Evolutionary conservation across 2,888 invertebrate genomes (phyloP).

Genomic region (Ornithoptera priamus): DNA sequence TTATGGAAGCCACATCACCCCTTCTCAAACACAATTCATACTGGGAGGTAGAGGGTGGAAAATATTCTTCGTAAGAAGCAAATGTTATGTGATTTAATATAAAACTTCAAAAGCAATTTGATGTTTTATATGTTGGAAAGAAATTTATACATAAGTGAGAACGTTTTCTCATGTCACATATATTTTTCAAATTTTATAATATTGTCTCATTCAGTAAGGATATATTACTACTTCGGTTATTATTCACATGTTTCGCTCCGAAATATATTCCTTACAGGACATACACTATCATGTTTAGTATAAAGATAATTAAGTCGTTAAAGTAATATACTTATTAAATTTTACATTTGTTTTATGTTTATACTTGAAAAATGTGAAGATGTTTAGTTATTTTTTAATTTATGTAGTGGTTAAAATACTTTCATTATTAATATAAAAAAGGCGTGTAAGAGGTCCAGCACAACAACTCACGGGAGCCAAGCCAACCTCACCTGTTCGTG

Average conservation of each 20-base stretch:
- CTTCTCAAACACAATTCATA: neutral
- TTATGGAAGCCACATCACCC: conserved; percentile 1
- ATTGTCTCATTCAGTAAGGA: neutral
- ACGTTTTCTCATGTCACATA: neutral
- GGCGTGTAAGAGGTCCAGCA: too few species aligned
- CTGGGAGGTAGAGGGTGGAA: neutral
- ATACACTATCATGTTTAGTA: too few species aligned
- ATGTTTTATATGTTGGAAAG: neutral
- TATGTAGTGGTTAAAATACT: too few species aligned
- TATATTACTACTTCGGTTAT: neutral
- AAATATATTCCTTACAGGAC: too few species aligned
- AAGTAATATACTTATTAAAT: too few species aligned
- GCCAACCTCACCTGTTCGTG: too few species aligned
- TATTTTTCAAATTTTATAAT: neutral
- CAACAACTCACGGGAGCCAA: too few species aligned
- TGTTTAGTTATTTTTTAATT: too few species aligned
- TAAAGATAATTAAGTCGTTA: too few species aligned
- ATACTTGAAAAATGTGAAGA: too few species aligned
- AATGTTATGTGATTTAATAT: neutral
- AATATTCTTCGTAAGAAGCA: neutral
- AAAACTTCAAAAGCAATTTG: neutral
- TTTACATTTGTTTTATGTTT: too few species aligned
- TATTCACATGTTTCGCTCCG: neutral
- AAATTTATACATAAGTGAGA: neutral
- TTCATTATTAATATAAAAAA: too few species aligned